phyloP scores from a whole-genome alignment of 2,797 vertebrate species.

The Lagodon rhomboides region DNA sequence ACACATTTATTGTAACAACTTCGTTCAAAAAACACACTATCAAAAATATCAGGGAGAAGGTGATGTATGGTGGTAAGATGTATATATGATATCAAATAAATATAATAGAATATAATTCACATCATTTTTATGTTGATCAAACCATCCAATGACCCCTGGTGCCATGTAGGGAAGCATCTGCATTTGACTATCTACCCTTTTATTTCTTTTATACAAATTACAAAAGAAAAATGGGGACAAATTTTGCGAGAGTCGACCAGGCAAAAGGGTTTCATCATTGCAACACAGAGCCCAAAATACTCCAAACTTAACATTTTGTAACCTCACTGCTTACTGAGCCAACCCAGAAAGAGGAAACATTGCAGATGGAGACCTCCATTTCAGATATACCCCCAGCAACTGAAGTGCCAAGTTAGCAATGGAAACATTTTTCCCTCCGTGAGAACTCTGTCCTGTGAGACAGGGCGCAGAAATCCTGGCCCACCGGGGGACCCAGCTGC shows the following conservation, averaged over 20 bases:
- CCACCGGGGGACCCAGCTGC: slow-evolving; percentile 59
- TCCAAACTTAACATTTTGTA: not conserved
- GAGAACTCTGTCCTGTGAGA: slow-evolving; percentile 52
- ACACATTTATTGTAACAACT: not conserved
- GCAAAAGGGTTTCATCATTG: not conserved
- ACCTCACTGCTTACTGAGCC: slow-evolving; percentile 21
- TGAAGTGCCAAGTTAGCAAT: slow-evolving; percentile 54
- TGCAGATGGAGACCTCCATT: slow-evolving; percentile 17
- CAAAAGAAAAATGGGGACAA: too few species aligned
- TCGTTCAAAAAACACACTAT: not conserved
- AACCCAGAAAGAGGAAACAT: slow-evolving; percentile 39
- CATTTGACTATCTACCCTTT: not conserved
- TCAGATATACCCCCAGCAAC: not conserved
- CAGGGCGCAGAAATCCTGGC: slow-evolving; percentile 29
- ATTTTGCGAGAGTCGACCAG: too few species aligned
- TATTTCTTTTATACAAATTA: not conserved
- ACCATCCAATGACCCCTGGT: not conserved
- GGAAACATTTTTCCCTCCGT: slow-evolving; percentile 32
- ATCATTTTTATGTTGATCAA: not conserved
- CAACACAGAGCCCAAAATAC: not conserved
- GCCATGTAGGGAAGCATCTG: not conserved
- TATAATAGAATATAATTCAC: not conserved
- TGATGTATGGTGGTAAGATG: too few species aligned
- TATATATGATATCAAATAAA: too few species aligned
- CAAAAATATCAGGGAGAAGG: not conserved